Evolutionary conservation across 92 coral and sea anemone species (phyloP), one percentile per base, ranked within the genome.

Genomic region (Montipora capitata): DNA sequence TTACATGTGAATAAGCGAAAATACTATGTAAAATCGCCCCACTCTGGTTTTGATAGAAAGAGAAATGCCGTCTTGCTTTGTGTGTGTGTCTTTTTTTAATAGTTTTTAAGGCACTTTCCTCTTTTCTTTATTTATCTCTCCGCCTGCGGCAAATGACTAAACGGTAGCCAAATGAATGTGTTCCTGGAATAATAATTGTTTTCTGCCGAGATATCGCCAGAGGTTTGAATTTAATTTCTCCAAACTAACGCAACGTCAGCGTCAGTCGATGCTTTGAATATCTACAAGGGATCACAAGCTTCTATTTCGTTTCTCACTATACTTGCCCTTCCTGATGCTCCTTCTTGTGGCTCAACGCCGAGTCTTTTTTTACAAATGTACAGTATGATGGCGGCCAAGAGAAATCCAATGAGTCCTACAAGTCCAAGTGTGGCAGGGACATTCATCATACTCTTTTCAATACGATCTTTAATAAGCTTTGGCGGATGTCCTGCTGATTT

Each of bases 361-460:
- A 72, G 43, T 35, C 87, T 58, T 59, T 59, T 83, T 48, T 83
- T 72, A 5, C 87, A 83, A 43, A 83, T 72, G 40, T 83, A 83
- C 7, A 83, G 58, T 10, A 72, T 70, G 49, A 83, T 58, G 79
- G 87, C 87, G 39, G 87, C 72, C 15, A 73, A 49, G 10, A 83
- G 87, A 59, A 83, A 83, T 1, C 16, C 48, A 61, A 72, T 18
- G 0, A 83, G 87, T 43, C 87, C 87, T 3, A 44, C 52, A 20
- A 83, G 79, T 1, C 87, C 87, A 44, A 83, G 20, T 10, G 74
- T 59, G 79, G 87, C 87, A 42, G 87, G 87, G 14, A 83, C 87
- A 5, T 83, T 72, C 87, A 83, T 83, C 10, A 39, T 73, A 17
- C 74, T 43, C 3, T 65, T 49, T 58, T 51, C 49, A 51, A 43